These are phyloP conservation scores for Eclectus roratus DNA, from an alignment of 2,113 vertebrate species.

Conservation along the genomic window DNA sequence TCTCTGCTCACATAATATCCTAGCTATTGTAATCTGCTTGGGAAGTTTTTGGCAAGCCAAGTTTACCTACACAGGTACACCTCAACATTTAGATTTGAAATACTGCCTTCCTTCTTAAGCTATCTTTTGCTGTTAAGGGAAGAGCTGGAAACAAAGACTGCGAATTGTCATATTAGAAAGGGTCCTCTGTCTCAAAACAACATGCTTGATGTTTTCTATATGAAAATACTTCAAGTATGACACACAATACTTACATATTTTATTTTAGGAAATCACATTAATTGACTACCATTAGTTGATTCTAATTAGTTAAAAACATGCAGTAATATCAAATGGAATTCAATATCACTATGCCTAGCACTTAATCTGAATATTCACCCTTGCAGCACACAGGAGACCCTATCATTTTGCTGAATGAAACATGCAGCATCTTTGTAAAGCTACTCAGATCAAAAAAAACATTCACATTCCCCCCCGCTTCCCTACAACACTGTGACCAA, in stretches of 20 bases:
- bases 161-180: background rate
- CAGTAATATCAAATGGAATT: background rate
- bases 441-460: background rate
- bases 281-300: background rate
- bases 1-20: background rate
- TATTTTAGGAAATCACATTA: background rate
- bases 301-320: background rate
- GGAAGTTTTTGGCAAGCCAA: background rate
- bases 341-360: background rate
- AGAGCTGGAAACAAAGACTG: background rate
- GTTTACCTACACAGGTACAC: background rate
- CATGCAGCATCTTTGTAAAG: background rate
- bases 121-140: background rate
- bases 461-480: background rate
- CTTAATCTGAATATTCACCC: background rate
- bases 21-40: background rate
- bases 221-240: background rate
- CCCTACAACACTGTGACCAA: background rate
- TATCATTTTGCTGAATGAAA: background rate
- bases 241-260: background rate
- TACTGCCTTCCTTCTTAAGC: background rate
- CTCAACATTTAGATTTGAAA: background rate
- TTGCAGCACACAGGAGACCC: background rate
- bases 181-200: background rate
- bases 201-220: background rate